Evolutionary conservation across 2,888 invertebrate genomes (phyloP).

Genomic region (Nebria salina): DNA sequence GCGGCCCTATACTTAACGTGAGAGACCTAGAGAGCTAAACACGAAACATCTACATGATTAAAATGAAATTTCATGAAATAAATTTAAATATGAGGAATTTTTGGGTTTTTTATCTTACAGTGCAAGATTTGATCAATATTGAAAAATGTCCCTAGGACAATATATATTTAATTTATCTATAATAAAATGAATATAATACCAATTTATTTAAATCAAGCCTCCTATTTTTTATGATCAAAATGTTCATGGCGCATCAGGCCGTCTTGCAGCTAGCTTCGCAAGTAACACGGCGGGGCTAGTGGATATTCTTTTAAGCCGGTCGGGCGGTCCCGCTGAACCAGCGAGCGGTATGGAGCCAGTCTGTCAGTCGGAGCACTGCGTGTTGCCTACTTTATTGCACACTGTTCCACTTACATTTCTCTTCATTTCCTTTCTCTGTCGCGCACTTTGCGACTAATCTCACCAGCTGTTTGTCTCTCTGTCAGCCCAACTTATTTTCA

Average conservation of each 20-base stretch:
- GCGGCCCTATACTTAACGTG: no score
- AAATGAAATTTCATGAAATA: no score
- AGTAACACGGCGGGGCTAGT: neutral
- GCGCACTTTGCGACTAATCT: constrained; percentile 46
- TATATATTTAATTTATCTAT: no score
- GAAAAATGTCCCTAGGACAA: no score
- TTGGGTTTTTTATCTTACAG: no score
- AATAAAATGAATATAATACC: no score
- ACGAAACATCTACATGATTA: no score
- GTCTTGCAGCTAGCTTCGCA: neutral
- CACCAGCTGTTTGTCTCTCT: constrained; percentile 46
- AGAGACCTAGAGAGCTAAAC: no score
- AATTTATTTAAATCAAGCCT: no score
- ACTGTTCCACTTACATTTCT: constrained; percentile 45
- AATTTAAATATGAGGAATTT: no score
- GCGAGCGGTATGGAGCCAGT: constrained; percentile 20
- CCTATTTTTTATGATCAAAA: no score
- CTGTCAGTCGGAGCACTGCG: constrained; percentile 26
- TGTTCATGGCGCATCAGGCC: neutral
- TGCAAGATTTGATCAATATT: no score
- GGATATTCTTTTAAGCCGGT: neutral
- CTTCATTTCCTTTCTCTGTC: constrained; percentile 47
- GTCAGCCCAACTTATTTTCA: constrained; percentile 27
- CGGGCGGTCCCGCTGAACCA: neutral
- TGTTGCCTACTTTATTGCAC: constrained; percentile 44